Evolutionary conservation across 2,797 vertebrate species (phyloP).

Genomic region (Brachyrhaphis roseni): DNA sequence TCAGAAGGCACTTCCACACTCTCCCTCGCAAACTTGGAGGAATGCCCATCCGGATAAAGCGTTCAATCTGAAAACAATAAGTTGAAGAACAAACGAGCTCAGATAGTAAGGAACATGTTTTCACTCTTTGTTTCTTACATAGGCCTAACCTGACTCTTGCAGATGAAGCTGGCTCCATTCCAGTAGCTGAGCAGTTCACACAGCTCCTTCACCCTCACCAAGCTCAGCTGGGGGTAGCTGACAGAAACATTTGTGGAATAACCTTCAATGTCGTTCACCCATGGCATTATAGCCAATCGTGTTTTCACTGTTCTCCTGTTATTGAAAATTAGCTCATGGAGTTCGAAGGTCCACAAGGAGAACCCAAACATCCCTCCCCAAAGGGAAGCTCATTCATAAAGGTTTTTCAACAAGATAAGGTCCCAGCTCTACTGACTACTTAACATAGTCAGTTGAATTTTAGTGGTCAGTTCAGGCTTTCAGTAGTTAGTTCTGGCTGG

Average conservation of each 20-base stretch:
- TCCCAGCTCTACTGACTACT: neutral
- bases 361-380: neutral
- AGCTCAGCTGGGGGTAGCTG: slow-evolving; percentile 75
- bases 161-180: slow-evolving; percentile 80
- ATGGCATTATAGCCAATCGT: neutral
- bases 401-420: neutral
- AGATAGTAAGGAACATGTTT: neutral
- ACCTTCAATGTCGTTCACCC: neutral
- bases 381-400: neutral
- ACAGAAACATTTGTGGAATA: slow-evolving; percentile 10
- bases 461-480: no score
- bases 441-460: no score
- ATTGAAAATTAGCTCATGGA: neutral
- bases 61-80: slow-evolving; percentile 71
- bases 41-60: slow-evolving; percentile 78
- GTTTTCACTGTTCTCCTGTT: neutral
- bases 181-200: slow-evolving; percentile 83
- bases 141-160: slow-evolving; percentile 75
- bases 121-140: neutral
- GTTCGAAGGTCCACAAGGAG: neutral
- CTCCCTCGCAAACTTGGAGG: slow-evolving; percentile 73
- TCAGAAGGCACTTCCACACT: slow-evolving; percentile 81
- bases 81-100: neutral
- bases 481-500: no score
- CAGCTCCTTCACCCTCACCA: slow-evolving; percentile 75